A percentile compares a stretch with the other conserved stretches of the same genome.
Conservation (phyloP, 2,797 vertebrate species). For the Podarcis siculus region DNA sequence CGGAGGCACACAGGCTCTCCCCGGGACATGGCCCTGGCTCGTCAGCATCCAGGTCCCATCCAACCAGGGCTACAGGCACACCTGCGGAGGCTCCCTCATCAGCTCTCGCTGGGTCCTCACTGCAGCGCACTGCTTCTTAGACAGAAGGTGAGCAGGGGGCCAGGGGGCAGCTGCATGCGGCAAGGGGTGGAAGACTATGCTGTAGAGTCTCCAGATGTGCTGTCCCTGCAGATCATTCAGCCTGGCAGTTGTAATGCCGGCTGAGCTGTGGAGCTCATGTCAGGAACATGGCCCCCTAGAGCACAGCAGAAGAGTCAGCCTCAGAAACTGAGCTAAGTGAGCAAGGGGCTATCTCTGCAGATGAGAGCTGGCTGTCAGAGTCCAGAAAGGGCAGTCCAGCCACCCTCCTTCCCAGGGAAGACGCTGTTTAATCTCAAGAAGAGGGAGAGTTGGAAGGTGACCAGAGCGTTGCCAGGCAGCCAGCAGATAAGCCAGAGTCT, state of each 20-base stretch:
- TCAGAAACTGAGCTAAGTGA: too few species aligned
- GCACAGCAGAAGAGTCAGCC: too few species aligned
- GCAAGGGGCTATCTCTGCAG: too few species aligned
- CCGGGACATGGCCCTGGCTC: conserved; percentile 72
- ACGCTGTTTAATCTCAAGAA: too few species aligned
- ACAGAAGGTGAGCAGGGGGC: not conserved
- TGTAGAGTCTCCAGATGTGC: not conserved
- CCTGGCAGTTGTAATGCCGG: not conserved
- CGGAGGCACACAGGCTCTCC: conserved; percentile 27
- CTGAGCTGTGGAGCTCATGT: too few species aligned
- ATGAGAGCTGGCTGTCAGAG: too few species aligned
- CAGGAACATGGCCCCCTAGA: too few species aligned
- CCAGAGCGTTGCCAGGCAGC: too few species aligned
- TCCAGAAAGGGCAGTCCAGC: too few species aligned
- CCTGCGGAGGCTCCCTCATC: conserved; percentile 63
- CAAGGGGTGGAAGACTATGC: not conserved
- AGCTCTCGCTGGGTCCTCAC: conserved; percentile 60
- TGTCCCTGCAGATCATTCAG: not conserved
- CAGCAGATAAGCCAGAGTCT: too few species aligned
- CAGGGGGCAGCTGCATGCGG: not conserved
- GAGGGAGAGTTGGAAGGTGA: too few species aligned
- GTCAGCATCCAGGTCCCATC: conserved; percentile 69
- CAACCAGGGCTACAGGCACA: conserved; percentile 31
- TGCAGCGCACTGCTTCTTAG: conserved; percentile 54
- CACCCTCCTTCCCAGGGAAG: too few species aligned